Evolutionary conservation across 2,797 vertebrate genomes (phyloP).

Genomic region (Coccyzus lansbergi): DNA sequence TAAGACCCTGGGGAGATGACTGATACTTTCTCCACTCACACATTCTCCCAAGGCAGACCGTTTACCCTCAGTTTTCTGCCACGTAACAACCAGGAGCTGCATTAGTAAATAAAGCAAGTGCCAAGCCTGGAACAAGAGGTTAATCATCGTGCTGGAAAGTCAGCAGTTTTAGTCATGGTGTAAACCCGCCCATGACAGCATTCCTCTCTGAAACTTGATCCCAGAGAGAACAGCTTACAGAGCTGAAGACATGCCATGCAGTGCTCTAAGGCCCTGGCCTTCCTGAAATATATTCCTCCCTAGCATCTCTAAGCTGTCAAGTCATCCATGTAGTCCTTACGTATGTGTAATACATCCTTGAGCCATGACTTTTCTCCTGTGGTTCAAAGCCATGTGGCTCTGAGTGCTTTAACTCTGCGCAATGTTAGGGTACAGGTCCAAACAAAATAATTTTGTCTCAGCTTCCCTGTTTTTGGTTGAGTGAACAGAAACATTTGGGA

Average conservation of each 20-base stretch:
- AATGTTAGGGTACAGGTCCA: not conserved
- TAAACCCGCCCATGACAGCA: constrained; percentile 7
- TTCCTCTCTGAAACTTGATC: constrained; percentile 39
- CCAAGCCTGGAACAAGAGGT: not conserved
- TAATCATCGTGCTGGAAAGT: not conserved
- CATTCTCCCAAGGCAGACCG: not conserved
- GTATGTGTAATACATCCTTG: constrained; percentile 35
- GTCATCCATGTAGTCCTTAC: not conserved
- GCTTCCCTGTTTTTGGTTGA: not conserved
- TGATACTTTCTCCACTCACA: not conserved
- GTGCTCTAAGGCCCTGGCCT: constrained; percentile 10
- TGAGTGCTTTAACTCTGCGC: not conserved
- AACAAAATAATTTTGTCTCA: not conserved
- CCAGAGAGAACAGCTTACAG: not conserved
- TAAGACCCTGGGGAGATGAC: not conserved
- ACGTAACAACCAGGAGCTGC: not conserved
- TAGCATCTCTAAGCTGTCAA: constrained; percentile 44
- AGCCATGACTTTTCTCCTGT: constrained; percentile 50
- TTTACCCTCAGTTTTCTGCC: not conserved
- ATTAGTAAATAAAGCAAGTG: not conserved
- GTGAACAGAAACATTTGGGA: not conserved
- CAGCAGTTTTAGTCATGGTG: constrained; percentile 45
- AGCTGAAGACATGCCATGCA: constrained; percentile 3
- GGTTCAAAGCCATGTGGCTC: not conserved
- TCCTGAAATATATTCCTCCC: constrained; percentile 27